phyloP scores from a whole-genome alignment of 2,797 vertebrate genomes.

The Valencia hispanica region DNA sequence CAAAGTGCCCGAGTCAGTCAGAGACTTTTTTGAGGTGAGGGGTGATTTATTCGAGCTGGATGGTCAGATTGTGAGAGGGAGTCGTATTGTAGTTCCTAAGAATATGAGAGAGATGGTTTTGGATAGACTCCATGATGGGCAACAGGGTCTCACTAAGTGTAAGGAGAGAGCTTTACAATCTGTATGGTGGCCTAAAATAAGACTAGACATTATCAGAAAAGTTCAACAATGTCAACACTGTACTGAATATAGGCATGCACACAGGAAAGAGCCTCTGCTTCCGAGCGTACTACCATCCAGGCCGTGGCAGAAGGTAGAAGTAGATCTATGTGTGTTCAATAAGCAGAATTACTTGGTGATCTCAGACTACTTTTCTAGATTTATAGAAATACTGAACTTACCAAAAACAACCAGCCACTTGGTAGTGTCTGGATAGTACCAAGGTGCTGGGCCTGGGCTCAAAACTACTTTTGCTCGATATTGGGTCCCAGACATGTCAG shows the following conservation, averaged over 20 bases:
- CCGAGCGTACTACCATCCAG: constrained; percentile 10
- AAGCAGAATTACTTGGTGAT: constrained; percentile 6
- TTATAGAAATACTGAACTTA: not conserved
- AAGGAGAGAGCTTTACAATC: constrained; percentile 8
- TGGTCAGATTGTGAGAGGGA: constrained; percentile 1
- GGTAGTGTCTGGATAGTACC: no score
- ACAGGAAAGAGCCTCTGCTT: constrained; percentile 20
- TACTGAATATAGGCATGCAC: constrained; percentile 14
- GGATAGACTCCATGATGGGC: constrained; percentile 25
- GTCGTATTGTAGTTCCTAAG: constrained; percentile 2
- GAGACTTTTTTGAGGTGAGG: constrained; percentile 21
- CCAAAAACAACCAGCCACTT: not conserved
- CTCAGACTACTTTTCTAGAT: not conserved
- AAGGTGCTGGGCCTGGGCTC: not conserved
- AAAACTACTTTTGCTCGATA: not conserved
- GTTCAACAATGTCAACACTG: constrained; percentile 19
- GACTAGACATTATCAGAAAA: constrained; percentile 5
- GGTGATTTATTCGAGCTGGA: constrained; percentile 16
- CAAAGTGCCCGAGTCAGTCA: not conserved
- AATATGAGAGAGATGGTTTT: constrained; percentile 9
- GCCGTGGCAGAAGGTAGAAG: constrained; percentile 17
- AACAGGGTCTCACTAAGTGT: constrained; percentile 20
- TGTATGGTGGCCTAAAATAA: not conserved
- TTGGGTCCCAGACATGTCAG: not conserved
- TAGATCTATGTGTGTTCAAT: constrained; percentile 21